These are phyloP conservation scores for Periplaneta americana DNA, from an alignment of 1,140 invertebrate species.

Conservation along the genomic window DNA sequence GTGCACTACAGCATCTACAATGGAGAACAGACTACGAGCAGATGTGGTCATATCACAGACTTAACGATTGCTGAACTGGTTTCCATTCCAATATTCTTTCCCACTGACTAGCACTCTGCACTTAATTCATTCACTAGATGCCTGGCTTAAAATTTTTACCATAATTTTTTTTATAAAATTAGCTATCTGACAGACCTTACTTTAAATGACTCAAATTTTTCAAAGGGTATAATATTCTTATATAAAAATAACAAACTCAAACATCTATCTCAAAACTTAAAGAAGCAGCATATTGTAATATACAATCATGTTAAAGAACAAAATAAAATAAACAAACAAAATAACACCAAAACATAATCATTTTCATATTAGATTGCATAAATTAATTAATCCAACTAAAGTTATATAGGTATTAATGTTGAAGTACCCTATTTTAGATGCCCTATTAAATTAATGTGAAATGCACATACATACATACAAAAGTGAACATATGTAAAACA, in stretches of 20 bases:
- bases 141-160: neutral
- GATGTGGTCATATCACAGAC: constrained; percentile 13
- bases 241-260: constrained; percentile 7
- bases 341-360: neutral
- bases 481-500: constrained; percentile 1
- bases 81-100: neutral
- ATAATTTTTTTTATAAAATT: constrained; percentile 2
- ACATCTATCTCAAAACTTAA: constrained; percentile 6
- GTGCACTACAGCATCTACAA: too few species aligned
- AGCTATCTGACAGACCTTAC: neutral
- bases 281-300: neutral
- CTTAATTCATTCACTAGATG: constrained; percentile 1
- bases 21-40: too few species aligned
- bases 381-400: neutral
- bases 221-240: constrained; percentile 4
- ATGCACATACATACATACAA: constrained; percentile 10
- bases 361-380: constrained; percentile 5
- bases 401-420: neutral
- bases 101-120: constrained; percentile 6
- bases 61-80: constrained; percentile 2
- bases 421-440: constrained; percentile 4
- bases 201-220: constrained; percentile 7
- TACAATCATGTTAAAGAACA: neutral
- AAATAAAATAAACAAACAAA: constrained; percentile 4
- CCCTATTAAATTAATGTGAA: constrained; percentile 2